Conservation (phyloP, 2,113 vertebrate genomes). For the Hyla sarda region DNA sequence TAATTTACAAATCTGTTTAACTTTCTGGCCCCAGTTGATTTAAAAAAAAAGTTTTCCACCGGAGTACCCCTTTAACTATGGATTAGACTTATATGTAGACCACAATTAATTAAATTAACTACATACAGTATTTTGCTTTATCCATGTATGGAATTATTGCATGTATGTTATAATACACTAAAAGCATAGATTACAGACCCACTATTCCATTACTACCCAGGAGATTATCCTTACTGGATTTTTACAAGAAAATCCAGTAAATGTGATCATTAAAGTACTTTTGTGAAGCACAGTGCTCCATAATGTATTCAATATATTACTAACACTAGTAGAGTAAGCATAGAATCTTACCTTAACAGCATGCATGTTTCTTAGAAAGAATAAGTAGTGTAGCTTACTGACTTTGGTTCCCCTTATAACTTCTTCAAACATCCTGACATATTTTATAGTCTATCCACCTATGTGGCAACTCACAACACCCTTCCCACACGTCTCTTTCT, state of each 20-base stretch:
- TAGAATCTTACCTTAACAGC: constrained; percentile 27
- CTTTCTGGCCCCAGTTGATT: no score
- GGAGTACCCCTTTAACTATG: no score
- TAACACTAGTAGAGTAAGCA: not conserved
- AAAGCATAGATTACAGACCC: not conserved
- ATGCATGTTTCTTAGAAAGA: constrained; percentile 30
- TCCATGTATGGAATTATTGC: not conserved
- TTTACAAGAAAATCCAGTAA: not conserved
- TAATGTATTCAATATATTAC: not conserved
- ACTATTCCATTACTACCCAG: not conserved
- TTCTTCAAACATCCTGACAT: not conserved
- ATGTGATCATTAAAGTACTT: not conserved
- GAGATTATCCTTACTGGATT: not conserved
- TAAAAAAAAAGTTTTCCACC: no score
- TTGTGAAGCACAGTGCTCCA: not conserved
- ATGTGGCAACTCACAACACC: not conserved
- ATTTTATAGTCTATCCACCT: constrained; percentile 22
- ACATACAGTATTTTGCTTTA: no score
- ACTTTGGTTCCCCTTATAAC: not conserved
- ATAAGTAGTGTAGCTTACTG: not conserved
- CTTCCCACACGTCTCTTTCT: not conserved
- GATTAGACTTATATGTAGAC: no score
- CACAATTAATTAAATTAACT: no score
- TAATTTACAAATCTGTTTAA: no score
- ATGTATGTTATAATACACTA: not conserved